A percentile compares a stretch with the other conserved stretches of the same genome.
These are phyloP conservation scores for Gobionotothen gibberifrons DNA, from an alignment of 2,797 vertebrate genomes.

Conservation along the genomic window DNA sequence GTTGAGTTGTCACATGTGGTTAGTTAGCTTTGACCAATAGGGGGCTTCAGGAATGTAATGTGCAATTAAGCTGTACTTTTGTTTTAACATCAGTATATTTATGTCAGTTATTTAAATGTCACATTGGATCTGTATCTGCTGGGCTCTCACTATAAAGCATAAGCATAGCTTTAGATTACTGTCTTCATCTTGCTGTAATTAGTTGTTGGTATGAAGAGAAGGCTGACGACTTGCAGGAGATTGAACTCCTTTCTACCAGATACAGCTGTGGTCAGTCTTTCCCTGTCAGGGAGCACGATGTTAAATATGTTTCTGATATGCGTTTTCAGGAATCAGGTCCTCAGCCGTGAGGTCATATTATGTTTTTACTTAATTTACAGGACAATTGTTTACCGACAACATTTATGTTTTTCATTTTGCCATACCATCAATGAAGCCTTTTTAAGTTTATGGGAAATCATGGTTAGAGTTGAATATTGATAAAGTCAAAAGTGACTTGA, in stretches of 20 bases:
- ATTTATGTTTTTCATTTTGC: not conserved
- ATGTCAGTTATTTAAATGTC: too few relatives aligned
- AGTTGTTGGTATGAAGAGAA: conserved; percentile 6
- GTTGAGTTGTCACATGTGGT: not conserved
- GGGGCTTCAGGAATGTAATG: not conserved
- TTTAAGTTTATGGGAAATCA: not conserved
- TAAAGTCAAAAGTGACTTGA: not conserved
- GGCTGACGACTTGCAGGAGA: conserved; percentile 21
- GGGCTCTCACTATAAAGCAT: not conserved
- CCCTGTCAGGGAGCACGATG: not conserved
- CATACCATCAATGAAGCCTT: not conserved
- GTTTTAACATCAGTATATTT: too few relatives aligned
- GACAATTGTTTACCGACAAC: not conserved
- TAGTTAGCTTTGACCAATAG: not conserved
- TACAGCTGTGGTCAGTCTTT: not conserved
- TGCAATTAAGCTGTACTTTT: too few relatives aligned
- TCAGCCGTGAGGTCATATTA: not conserved
- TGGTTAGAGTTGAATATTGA: not conserved
- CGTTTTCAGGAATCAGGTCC: not conserved
- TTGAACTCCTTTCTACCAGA: conserved; percentile 20
- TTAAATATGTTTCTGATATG: not conserved
- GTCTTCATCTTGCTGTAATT: conserved; percentile 3
- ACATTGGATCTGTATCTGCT: too few relatives aligned
- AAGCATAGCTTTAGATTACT: not conserved
- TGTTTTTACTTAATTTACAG: not conserved